Conservation (phyloP, 2,797 vertebrate genomes). For the Tympanoctomys barrerae region DNA sequence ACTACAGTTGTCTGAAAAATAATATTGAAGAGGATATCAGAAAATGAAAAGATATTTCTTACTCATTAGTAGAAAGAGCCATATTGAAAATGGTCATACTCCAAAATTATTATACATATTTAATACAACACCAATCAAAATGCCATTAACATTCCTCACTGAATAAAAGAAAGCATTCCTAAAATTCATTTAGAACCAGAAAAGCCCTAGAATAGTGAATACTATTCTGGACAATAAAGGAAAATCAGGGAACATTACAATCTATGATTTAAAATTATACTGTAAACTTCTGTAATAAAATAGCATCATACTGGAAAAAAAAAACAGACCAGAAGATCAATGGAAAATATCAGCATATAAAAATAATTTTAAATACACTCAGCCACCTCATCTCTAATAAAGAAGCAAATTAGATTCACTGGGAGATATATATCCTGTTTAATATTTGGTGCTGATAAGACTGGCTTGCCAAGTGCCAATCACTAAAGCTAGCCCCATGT, state of each 20-base stretch:
- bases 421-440: neutral
- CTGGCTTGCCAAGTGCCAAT: neutral
- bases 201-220: neutral
- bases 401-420: neutral
- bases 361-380: neutral
- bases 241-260: neutral
- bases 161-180: neutral
- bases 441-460: neutral
- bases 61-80: neutral
- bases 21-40: neutral
- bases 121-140: neutral
- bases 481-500: neutral
- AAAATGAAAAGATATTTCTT: neutral
- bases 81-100: neutral
- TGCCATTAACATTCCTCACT: neutral
- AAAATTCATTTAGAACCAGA: neutral
- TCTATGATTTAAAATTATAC: neutral
- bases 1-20: too few relatives aligned
- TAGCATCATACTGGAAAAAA: neutral
- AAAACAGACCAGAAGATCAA: neutral
- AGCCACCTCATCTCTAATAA: neutral
- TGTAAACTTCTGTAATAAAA: neutral
- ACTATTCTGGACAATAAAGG: neutral
- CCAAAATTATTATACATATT: neutral
- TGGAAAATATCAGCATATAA: neutral